Conservation (phyloP, 2,888 invertebrate species). For the Ethmia dodecea region DNA sequence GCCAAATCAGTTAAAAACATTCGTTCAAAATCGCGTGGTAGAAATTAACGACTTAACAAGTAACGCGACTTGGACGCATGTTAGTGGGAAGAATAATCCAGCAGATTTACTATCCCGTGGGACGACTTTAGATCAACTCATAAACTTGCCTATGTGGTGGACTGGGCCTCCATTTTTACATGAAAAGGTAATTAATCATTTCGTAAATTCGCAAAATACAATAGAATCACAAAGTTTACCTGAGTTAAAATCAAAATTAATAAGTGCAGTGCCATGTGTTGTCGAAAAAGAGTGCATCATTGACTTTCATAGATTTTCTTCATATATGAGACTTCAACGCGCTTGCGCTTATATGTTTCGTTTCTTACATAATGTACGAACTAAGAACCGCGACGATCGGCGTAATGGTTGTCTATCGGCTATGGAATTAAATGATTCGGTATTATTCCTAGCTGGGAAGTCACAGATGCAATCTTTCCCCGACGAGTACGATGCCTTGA, state of each 20-base stretch:
- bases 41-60: slow-evolving; percentile 12
- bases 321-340: slow-evolving; percentile 1
- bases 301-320: slow-evolving; percentile 2
- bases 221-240: slow-evolving; percentile 1
- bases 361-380: slow-evolving; percentile 7
- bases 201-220: not conserved
- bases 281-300: not conserved
- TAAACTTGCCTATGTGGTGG: slow-evolving; percentile 6
- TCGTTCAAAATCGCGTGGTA: slow-evolving; percentile 18
- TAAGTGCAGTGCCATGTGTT: not conserved
- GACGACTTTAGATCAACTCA: slow-evolving; percentile 5
- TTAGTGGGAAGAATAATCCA: slow-evolving; percentile 9
- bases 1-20: slow-evolving; percentile 16
- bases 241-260: slow-evolving; percentile 1
- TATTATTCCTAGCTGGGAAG: not conserved
- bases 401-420: not conserved
- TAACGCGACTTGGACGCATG: slow-evolving; percentile 6
- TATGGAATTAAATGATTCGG: slow-evolving; percentile 1
- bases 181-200: not conserved
- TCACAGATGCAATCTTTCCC: slow-evolving; percentile 6
- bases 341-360: slow-evolving; percentile 7
- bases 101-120: slow-evolving; percentile 7
- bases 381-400: slow-evolving; percentile 1
- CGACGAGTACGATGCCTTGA: slow-evolving; percentile 1
- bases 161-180: slow-evolving; percentile 4